These are phyloP conservation scores for Spisula solida DNA, from an alignment of 2,888 invertebrate species.

Conservation along the genomic window DNA sequence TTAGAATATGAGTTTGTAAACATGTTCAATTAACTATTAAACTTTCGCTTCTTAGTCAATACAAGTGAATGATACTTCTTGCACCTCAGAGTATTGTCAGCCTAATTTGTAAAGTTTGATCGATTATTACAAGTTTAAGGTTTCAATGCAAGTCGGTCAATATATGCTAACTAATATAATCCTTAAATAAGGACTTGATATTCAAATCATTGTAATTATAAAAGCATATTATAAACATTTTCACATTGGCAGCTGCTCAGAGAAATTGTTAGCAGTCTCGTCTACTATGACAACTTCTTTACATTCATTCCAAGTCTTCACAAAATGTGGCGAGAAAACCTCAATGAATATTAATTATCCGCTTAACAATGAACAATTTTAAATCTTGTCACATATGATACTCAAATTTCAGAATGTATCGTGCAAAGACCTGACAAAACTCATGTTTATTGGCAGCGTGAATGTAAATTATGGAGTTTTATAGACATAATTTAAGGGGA, in stretches of 20 bases:
- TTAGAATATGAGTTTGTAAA: too few species aligned
- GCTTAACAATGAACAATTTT: conserved; percentile 30
- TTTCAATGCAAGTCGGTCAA: too few species aligned
- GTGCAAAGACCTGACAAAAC: background rate
- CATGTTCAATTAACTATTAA: too few species aligned
- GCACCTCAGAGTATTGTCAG: too few species aligned
- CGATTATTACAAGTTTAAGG: too few species aligned
- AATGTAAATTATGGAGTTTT: background rate
- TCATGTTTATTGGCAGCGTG: background rate
- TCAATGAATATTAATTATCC: conserved; percentile 45
- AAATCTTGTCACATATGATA: conserved; percentile 30
- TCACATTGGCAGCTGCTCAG: background rate
- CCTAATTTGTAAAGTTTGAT: too few species aligned
- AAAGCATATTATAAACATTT: background rate
- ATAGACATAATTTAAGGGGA: too few species aligned
- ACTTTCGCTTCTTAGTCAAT: too few species aligned
- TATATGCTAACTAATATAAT: too few species aligned
- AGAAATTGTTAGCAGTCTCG: background rate
- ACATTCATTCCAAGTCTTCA: background rate
- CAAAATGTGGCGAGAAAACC: background rate
- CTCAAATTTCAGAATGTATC: conserved; percentile 33
- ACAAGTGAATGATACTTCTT: too few species aligned
- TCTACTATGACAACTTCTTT: background rate
- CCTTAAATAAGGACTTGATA: too few species aligned
- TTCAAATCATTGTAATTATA: too few species aligned